Evolutionary conservation across 2,797 vertebrate species (phyloP).

Genomic region (Natrix natrix): DNA sequence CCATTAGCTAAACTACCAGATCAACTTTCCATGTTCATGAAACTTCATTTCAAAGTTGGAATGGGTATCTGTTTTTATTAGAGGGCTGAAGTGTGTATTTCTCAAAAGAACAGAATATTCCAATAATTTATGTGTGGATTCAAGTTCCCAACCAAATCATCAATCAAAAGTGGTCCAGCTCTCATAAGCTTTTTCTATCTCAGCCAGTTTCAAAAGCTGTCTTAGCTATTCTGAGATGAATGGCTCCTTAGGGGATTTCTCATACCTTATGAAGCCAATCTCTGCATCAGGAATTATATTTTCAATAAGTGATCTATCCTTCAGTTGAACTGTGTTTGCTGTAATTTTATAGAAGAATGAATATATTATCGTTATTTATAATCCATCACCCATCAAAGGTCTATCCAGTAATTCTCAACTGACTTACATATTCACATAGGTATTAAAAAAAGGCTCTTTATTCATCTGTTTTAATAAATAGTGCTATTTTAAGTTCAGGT

Average conservation of each 20-base stretch:
- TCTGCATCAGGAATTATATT: constrained; percentile 19
- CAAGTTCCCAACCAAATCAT: constrained; percentile 13
- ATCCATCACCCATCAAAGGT: constrained; percentile 14
- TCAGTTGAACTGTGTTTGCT: constrained; percentile 8
- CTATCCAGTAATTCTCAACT: constrained; percentile 11
- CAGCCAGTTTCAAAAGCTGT: constrained; percentile 19
- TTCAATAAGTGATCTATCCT: constrained; percentile 26
- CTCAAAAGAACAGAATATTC: constrained; percentile 17
- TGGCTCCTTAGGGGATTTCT: constrained; percentile 22
- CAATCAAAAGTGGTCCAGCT: background rate
- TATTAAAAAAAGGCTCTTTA: background rate
- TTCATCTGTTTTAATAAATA: constrained; percentile 4
- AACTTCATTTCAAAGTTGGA: background rate
- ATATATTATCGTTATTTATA: constrained; percentile 8
- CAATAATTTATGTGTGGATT: constrained; percentile 27
- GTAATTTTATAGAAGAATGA: constrained; percentile 2
- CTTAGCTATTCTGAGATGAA: background rate
- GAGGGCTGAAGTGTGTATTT: background rate
- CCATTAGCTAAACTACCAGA: background rate
- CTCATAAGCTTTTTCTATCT: constrained; percentile 23
- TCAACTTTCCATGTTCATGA: constrained; percentile 11
- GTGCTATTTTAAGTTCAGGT: background rate
- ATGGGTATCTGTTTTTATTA: constrained; percentile 12
- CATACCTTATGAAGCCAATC: constrained; percentile 4
- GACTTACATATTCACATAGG: background rate